phyloP scores from a whole-genome alignment of 2,797 vertebrate genomes.

The Limosa lapponica region DNA sequence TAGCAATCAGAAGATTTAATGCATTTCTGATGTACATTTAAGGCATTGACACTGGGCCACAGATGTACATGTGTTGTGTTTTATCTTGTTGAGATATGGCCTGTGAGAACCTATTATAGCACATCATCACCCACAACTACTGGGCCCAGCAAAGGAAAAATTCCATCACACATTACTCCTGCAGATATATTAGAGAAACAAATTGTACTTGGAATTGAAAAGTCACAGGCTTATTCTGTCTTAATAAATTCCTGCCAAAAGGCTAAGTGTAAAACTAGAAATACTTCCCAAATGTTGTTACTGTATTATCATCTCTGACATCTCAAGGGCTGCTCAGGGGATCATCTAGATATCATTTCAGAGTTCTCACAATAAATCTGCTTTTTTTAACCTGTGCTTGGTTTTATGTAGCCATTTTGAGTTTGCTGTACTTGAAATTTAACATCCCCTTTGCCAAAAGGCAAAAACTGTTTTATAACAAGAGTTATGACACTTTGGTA shows the following conservation, averaged over 20 bases:
- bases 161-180: constrained; percentile 95
- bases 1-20: constrained; percentile 96
- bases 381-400: constrained; percentile 44
- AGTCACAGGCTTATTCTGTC: constrained; percentile 98
- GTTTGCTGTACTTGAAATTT: constrained; percentile 31
- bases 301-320: constrained; percentile 96
- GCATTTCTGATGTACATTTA: constrained; percentile 99
- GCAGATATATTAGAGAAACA: constrained; percentile 98
- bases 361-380: constrained; percentile 64
- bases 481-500: background rate
- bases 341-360: constrained; percentile 76
- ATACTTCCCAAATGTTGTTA: constrained; percentile 90
- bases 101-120: constrained; percentile 96
- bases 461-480: constrained; percentile 5
- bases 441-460: constrained; percentile 19
- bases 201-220: constrained; percentile 99
- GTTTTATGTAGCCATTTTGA: constrained; percentile 57
- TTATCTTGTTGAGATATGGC: constrained; percentile 98
- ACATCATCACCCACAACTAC: constrained; percentile 87
- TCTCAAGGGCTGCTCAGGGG: constrained; percentile 76
- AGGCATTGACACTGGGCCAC: constrained; percentile 94
- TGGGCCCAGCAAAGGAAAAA: constrained; percentile 86
- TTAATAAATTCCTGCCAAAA: constrained; percentile 99
- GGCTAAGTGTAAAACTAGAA: constrained; percentile 92
- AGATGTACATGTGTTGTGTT: constrained; percentile 98